Conservation (phyloP, 2,113 vertebrate genomes). For the Lasiurus borealis region DNA sequence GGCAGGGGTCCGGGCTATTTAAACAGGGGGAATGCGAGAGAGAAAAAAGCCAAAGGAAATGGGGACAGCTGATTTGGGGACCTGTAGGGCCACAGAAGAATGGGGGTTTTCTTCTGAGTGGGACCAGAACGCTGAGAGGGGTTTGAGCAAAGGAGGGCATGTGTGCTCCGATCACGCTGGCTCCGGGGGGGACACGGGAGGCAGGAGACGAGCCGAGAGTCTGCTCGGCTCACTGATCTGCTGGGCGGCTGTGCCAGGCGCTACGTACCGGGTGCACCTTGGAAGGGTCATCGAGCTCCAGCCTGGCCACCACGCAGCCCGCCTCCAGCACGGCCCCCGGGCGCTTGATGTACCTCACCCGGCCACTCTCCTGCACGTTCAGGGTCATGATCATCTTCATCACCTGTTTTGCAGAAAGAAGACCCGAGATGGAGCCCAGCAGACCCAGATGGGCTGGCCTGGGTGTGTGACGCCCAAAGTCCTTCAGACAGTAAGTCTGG, state of each 20-base stretch:
- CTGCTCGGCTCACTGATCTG: background rate
- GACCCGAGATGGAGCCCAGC: background rate
- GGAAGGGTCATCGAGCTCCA: slow-evolving; percentile 94
- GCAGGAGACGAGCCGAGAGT: rapidly evolving
- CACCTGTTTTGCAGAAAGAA: slow-evolving; percentile 86
- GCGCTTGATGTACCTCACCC: slow-evolving; percentile 91
- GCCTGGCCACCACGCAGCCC: slow-evolving; percentile 91
- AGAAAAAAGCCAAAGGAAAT: background rate
- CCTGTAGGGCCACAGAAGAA: background rate
- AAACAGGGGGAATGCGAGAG: background rate
- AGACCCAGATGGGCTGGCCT: background rate
- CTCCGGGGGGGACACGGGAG: rapidly evolving
- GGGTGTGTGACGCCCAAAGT: background rate
- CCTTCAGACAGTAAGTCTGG: background rate
- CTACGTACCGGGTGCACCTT: slow-evolving; percentile 90
- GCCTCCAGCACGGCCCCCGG: slow-evolving; percentile 91
- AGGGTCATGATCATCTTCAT: slow-evolving; percentile 98
- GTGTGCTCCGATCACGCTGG: rapidly evolving
- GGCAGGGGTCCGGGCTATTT: background rate
- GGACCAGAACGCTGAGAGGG: background rate
- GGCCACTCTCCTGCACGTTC: slow-evolving; percentile 90
- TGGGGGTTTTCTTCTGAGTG: background rate
- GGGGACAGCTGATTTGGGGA: background rate
- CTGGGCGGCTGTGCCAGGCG: rapidly evolving
- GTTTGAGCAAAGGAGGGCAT: rapidly evolving